phyloP scores from a whole-genome alignment of 2,888 invertebrate species.

The Drosophila parthenogenetica region DNA sequence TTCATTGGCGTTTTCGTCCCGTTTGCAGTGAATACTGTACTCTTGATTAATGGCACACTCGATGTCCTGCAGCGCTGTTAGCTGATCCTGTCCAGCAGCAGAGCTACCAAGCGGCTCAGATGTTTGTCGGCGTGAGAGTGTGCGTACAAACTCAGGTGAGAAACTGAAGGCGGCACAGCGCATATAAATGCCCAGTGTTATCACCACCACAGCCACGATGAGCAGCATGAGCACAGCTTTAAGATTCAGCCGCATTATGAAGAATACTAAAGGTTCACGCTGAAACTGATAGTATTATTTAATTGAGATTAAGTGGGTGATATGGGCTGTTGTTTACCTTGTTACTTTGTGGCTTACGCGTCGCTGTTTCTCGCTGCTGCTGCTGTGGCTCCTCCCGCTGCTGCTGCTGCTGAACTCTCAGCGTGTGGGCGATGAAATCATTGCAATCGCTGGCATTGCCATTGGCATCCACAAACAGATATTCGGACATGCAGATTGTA shows the following conservation, averaged over 20 bases:
- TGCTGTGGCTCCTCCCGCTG: background rate
- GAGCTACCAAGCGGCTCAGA: slow-evolving; percentile 32
- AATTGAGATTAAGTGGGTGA: background rate
- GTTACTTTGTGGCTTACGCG: slow-evolving; percentile 40
- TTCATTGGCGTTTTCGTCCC: slow-evolving; percentile 90
- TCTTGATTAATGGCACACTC: slow-evolving; percentile 96
- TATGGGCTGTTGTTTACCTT: slow-evolving; percentile 43
- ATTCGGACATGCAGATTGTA: slow-evolving; percentile 62
- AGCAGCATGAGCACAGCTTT: slow-evolving; percentile 90
- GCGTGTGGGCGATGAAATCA: slow-evolving; percentile 26
- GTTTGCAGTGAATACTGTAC: slow-evolving; percentile 91
- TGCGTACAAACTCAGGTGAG: slow-evolving; percentile 79
- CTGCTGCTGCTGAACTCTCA: slow-evolving; percentile 20
- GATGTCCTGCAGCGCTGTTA: slow-evolving; percentile 87
- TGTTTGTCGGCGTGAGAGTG: no score
- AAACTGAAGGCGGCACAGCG: slow-evolving; percentile 88
- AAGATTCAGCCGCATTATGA: slow-evolving; percentile 92
- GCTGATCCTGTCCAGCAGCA: slow-evolving; percentile 37
- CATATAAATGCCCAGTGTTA: slow-evolving; percentile 91
- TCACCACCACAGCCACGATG: slow-evolving; percentile 88
- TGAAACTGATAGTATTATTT: slow-evolving; percentile 43
- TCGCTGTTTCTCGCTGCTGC: slow-evolving; percentile 27
- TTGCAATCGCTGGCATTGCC: slow-evolving; percentile 39
- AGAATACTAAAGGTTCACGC: slow-evolving; percentile 85
- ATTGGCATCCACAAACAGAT: slow-evolving; percentile 36